Base-by-base conservation (phyloP, 2,113 vertebrate species). In the Rhizomys pruinosus region DNA sequence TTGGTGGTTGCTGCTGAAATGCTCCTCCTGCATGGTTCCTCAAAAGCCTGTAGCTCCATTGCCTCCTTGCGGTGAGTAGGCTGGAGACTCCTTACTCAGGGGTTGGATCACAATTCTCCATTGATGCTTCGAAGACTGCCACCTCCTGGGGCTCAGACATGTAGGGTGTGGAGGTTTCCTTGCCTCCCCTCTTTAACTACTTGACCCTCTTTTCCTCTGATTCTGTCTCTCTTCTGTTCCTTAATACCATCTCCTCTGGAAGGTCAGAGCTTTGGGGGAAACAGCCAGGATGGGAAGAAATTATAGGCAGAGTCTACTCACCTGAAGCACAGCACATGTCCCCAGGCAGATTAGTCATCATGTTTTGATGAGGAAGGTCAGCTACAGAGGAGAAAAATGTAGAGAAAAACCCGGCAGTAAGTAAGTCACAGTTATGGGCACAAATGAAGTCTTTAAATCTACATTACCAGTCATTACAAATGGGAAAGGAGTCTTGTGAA, bases 51-150 rank as follows among this genome's bases (percentile, higher is more conserved):
- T 22, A 2, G 34, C n/a, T 72, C 57, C n/a, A 4, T 52, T 44
- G 63, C 5, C 76, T 72, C 8, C 15, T 6, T 9, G 23, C 3
- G 2, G 1, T 17, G 2, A 32, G 15, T 47, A 29, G 27, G 16
- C 32, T 87, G 10, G 52, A 52, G 37, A 73, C 7, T 61, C n/a
- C 34, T 85, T 29, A 19, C 12, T 23, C 7, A 19, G 44, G 6
- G 10, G 15, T 13, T 0, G 5, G 8, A 22, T 5, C 15, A 37
- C 4, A 8, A 37, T 27, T 42, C 1, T 5, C 0, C 19, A 29
- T 22, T 25, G 5, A 19, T 37, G n/a, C 84, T 68, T 52, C 5
- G 8, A 59, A 25, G 37, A 6, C 63, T n/a, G 55, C 52, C 52
- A 39, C 17, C 37, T 25, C 37, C 23, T 15, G 88, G 72, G 15